Base-by-base conservation (phyloP, 1,140 invertebrate species). In the Aphelinus certus region DNA sequence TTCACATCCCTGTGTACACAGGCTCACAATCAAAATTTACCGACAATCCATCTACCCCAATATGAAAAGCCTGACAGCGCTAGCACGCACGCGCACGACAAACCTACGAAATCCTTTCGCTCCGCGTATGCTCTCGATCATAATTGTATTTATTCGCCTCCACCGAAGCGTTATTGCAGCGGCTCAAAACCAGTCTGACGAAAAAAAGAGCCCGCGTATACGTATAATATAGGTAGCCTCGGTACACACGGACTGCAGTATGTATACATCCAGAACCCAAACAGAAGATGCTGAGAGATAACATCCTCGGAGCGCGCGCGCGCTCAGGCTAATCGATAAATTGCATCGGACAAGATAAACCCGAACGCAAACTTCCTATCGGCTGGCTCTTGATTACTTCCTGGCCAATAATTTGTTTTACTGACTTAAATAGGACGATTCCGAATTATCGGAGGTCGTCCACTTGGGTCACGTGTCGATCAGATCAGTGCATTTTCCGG, bases 101-200 rank as follows among this genome's bases (percentile, higher is more conserved):
- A 46, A 2, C 49, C 64, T 5, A 55, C 43, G 64, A 51, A 42
- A 70, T 71, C 60, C 56, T 47, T 49, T 58, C 51, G 5, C 42
- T 51, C 1, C 65, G 45, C 43, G 3, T 42, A 42, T 46, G 42
- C 3, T 42, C 55, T 10, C 42, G 1, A 10, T 58, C 48, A 64
- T 70, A 70, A 75, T 70, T 46, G 57, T 61, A 51, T 70, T 75
- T 75, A 75, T 69, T 69, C 65, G 60, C 53, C 46, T 68, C 58
- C 49, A 26, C 1, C 9, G 57, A 62, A 48, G 43, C 49, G 49
- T 68, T 74, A 74, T 56, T 74, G 65, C 45, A 55, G 45, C 45
- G 57, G 64, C 65, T 74, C 68, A 68, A 74, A 68, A 74, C 66
- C 61, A 67, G 46, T 46, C 58, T 56, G 45, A 74, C 72, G 57